These are phyloP conservation scores for Agonum fuliginosum DNA, from an alignment of 2,888 invertebrate species.

Conservation along the genomic window DNA sequence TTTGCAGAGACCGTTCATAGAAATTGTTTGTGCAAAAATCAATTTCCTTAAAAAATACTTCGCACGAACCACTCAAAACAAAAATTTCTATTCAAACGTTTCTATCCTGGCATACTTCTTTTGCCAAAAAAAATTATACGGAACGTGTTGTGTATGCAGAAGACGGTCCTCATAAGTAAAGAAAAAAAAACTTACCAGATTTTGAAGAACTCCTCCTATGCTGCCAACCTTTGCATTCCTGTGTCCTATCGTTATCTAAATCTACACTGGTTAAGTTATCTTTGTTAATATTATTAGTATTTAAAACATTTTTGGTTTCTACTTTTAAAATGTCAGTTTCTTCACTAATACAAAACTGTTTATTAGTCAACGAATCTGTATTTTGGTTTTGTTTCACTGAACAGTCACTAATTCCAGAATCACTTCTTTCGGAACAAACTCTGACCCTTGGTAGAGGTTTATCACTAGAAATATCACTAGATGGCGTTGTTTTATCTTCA, in stretches of 20 bases:
- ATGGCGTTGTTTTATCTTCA: conserved; percentile 64
- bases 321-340: conserved; percentile 65
- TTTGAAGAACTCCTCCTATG: neutral
- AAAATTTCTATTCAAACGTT: too few species aligned
- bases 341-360: conserved; percentile 69
- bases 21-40: too few species aligned
- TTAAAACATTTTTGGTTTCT: conserved; percentile 48
- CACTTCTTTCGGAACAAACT: conserved; percentile 75
- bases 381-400: conserved; percentile 68
- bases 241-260: neutral
- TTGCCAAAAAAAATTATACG: too few species aligned
- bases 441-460: conserved; percentile 59
- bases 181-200: conserved; percentile 38
- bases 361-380: conserved; percentile 68
- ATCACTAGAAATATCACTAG: too few species aligned
- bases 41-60: too few species aligned
- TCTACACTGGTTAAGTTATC: neutral
- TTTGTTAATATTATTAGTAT: conserved; percentile 23
- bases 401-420: conserved; percentile 77
- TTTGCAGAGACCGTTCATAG: too few species aligned
- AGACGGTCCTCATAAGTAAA: neutral
- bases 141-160: neutral
- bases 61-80: too few species aligned
- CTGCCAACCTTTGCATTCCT: too few species aligned
- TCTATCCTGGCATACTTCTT: too few species aligned